A percentile compares a stretch with the other conserved stretches of the same genome.
Evolutionary conservation across 2,797 vertebrate genomes (phyloP).

Genomic region (Urocyon cinereoargenteus): DNA sequence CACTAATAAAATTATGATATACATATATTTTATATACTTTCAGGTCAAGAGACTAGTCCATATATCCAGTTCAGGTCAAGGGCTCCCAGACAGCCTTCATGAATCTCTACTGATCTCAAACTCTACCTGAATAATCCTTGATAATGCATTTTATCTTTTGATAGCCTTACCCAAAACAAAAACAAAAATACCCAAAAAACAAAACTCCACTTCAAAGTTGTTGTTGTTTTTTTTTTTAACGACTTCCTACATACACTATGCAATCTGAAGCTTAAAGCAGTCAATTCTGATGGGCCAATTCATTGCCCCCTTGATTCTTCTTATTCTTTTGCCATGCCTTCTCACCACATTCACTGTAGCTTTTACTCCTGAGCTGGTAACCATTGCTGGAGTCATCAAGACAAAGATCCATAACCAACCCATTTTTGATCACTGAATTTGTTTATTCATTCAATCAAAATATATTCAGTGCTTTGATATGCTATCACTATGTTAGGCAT

Average conservation of each 20-base stretch:
- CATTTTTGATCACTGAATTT: neutral
- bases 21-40: neutral
- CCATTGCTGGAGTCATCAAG: neutral
- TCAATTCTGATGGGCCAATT: neutral
- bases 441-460: neutral
- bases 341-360: too few species aligned
- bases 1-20: neutral
- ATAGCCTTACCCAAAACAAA: neutral
- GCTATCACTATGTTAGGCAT: too few species aligned
- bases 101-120: neutral
- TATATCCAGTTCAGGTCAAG: neutral
- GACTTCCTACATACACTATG: neutral
- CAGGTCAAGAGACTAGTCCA: neutral
- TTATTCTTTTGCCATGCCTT: neutral
- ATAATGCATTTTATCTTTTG: neutral
- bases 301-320: neutral
- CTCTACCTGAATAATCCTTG: neutral
- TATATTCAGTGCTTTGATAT: neutral
- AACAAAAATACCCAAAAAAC: neutral
- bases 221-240: neutral
- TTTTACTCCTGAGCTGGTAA: neutral
- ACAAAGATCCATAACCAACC: neutral
- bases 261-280: neutral
- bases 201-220: neutral
- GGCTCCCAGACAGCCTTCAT: neutral